Conservation (phyloP, 1,140 invertebrate species). For the Drosophila aff. region DNA sequence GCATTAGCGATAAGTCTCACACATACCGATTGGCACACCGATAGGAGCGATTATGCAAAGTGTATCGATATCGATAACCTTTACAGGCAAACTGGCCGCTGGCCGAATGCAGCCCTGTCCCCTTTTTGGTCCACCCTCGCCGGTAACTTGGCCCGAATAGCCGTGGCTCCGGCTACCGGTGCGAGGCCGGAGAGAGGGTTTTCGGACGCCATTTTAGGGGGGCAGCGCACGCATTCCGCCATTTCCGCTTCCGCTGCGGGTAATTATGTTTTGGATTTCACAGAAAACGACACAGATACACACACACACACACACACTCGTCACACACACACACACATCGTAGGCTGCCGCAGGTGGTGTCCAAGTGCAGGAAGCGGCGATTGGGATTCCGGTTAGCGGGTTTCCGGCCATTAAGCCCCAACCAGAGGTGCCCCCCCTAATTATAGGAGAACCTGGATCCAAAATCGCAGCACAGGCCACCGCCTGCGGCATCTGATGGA, state of each 20-base stretch:
- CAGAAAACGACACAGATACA: neutral
- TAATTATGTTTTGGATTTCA: slow-evolving; percentile 77
- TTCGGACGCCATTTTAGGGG: neutral
- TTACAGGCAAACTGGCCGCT: slow-evolving; percentile 1
- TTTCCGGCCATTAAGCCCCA: slow-evolving; percentile 27
- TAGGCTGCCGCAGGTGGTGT: slow-evolving; percentile 34
- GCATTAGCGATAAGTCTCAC: slow-evolving; percentile 17
- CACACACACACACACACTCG: slow-evolving; percentile 1
- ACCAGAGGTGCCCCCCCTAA: slow-evolving; percentile 24
- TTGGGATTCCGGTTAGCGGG: slow-evolving; percentile 29
- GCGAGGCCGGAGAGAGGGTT: too few species aligned
- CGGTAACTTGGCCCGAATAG: slow-evolving; percentile 1
- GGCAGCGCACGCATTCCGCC: slow-evolving; percentile 20
- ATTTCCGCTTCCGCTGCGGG: slow-evolving; percentile 16
- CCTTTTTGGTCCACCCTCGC: neutral
- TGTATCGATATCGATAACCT: slow-evolving; percentile 31
- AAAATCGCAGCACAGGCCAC: slow-evolving; percentile 36
- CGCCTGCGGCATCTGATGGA: slow-evolving; percentile 31
- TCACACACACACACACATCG: slow-evolving; percentile 22
- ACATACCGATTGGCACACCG: slow-evolving; percentile 17
- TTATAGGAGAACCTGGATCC: slow-evolving; percentile 11
- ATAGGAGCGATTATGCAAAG: slow-evolving; percentile 16
- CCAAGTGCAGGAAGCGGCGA: slow-evolving; percentile 13
- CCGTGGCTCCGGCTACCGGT: slow-evolving; percentile 28
- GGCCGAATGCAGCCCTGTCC: slow-evolving; percentile 23